Percentiles rank a stretch among this genome's conserved stretches.
Evolutionary conservation across 2,113 vertebrate genomes (phyloP).

Genomic region (Chionodraco myersi): DNA sequence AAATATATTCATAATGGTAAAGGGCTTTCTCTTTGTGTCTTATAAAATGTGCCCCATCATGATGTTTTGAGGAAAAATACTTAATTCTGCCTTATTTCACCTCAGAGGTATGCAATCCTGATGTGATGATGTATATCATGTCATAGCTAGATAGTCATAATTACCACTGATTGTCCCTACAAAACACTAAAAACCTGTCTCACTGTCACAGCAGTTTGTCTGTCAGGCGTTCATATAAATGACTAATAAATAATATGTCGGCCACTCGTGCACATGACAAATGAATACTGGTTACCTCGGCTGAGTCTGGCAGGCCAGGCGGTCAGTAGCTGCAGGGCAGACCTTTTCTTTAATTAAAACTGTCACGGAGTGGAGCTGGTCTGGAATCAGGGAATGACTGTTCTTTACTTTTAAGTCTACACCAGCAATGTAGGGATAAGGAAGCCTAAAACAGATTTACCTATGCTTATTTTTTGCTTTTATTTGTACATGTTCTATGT

Average conservation of each 20-base stretch:
- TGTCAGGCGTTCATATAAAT: slow-evolving; percentile 58
- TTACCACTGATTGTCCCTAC: slow-evolving; percentile 38
- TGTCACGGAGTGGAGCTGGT: slow-evolving; percentile 48
- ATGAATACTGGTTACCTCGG: slow-evolving; percentile 60
- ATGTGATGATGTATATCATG: slow-evolving; percentile 21
- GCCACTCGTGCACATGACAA: slow-evolving; percentile 54
- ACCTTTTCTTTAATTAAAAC: slow-evolving; percentile 74
- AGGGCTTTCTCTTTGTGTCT: not conserved
- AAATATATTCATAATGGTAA: not conserved
- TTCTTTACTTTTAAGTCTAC: slow-evolving; percentile 4
- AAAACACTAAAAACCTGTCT: slow-evolving; percentile 38
- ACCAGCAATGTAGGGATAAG: not conserved
- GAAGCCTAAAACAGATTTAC: not conserved
- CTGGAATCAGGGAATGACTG: slow-evolving; percentile 37
- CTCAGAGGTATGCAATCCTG: slow-evolving; percentile 2
- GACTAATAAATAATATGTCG: slow-evolving; percentile 73
- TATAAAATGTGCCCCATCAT: slow-evolving; percentile 1
- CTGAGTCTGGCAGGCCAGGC: slow-evolving; percentile 57
- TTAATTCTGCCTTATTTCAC: not conserved
- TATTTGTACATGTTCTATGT: not conserved
- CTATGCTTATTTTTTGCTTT: not conserved
- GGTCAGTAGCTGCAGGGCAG: slow-evolving; percentile 65
- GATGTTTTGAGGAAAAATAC: not conserved
- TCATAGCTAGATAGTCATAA: not conserved
- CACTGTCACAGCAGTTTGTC: slow-evolving; percentile 17